A percentile compares a stretch with the other conserved stretches of the same genome.
These are phyloP conservation scores for Oligia latruncula DNA, from an alignment of 2,888 invertebrate species.

Conservation along the genomic window DNA sequence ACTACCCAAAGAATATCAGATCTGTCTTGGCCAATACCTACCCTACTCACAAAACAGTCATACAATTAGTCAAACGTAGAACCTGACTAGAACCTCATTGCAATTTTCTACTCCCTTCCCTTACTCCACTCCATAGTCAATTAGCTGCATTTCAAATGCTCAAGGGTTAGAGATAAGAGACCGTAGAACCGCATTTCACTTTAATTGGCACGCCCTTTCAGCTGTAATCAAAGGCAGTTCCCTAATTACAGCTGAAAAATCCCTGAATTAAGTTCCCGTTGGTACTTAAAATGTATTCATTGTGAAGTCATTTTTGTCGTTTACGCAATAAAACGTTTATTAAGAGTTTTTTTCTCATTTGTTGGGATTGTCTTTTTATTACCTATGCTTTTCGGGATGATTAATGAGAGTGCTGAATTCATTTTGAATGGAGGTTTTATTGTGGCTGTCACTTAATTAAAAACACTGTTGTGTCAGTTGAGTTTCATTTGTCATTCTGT, in stretches of 20 bases:
- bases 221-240: slow-evolving; percentile 47
- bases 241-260: slow-evolving; percentile 52
- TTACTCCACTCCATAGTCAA: slow-evolving; percentile 22
- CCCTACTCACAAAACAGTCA: background rate
- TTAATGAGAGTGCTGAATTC: slow-evolving; percentile 30
- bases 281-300: slow-evolving; percentile 35
- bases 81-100: background rate
- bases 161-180: slow-evolving; percentile 39
- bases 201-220: slow-evolving; percentile 62
- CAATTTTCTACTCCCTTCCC: background rate
- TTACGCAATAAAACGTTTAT: slow-evolving; percentile 28
- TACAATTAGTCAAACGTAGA: background rate
- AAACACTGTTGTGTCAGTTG: slow-evolving; percentile 9
- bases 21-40: background rate
- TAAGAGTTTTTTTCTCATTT: slow-evolving; percentile 21
- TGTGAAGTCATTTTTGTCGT: slow-evolving; percentile 20
- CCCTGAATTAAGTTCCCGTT: slow-evolving; percentile 31
- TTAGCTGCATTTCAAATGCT: slow-evolving; percentile 43
- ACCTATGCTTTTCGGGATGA: slow-evolving; percentile 19
- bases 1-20: background rate
- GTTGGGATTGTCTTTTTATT: slow-evolving; percentile 24
- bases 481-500: slow-evolving; percentile 19
- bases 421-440: slow-evolving; percentile 23
- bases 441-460: slow-evolving; percentile 28
- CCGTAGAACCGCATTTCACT: slow-evolving; percentile 44